Percentiles rank a stretch among this genome's conserved stretches.
phyloP scores from a whole-genome alignment of 2,797 vertebrate genomes.

The Lithobates sylvaticus region DNA sequence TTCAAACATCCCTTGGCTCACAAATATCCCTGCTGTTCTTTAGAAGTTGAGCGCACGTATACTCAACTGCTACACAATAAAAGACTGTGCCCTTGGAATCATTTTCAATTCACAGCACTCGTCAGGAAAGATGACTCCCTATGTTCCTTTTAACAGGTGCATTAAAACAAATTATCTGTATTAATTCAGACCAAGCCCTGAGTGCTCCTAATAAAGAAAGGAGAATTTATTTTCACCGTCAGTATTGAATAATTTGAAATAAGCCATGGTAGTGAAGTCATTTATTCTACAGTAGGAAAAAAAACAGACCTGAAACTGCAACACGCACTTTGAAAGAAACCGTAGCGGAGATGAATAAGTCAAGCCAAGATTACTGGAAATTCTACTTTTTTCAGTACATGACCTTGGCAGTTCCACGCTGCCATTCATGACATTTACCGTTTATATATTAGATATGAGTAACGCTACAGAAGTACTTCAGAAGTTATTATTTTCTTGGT shows the following conservation, averaged over 20 bases:
- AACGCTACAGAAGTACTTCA: not conserved
- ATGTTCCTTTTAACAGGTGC: constrained; percentile 11
- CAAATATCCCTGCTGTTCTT: constrained; percentile 32
- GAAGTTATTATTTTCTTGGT: constrained; percentile 4
- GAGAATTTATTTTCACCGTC: constrained; percentile 3
- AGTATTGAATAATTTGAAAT: constrained; percentile 27
- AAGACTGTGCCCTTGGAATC: constrained; percentile 1
- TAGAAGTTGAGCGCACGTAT: not conserved
- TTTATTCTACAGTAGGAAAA: not conserved
- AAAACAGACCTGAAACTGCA: not conserved
- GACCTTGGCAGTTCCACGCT: not conserved
- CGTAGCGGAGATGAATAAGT: constrained; percentile 1
- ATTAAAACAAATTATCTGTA: constrained; percentile 45
- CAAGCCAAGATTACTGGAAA: not conserved
- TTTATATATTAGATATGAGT: not conserved
- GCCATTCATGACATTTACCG: not conserved
- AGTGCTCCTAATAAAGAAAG: constrained; percentile 16
- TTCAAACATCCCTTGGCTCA: constrained; percentile 14
- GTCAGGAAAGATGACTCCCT: not conserved
- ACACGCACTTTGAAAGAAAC: constrained; percentile 6
- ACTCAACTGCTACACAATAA: constrained; percentile 17
- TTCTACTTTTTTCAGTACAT: not conserved
- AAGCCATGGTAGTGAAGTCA: not conserved
- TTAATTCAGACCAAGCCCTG: constrained; percentile 27
- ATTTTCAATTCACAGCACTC: constrained; percentile 5